Conservation (phyloP, 2,113 vertebrate species). For the Danionella cerebrum region DNA sequence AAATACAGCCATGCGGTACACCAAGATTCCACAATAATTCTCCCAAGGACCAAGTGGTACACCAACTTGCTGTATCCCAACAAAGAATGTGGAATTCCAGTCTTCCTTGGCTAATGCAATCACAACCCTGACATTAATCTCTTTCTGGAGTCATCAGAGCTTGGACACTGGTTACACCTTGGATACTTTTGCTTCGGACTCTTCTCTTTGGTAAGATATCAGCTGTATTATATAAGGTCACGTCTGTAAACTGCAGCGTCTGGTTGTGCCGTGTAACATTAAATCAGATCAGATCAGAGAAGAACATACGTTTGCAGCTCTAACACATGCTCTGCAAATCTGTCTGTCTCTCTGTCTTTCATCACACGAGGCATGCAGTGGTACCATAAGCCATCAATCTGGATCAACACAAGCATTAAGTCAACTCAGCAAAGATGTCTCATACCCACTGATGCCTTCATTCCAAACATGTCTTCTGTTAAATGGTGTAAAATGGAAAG, state of each 20-base stretch:
- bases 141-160: too few species aligned
- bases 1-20: too few species aligned
- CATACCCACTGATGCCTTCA: background rate
- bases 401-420: background rate
- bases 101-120: too few species aligned
- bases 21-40: too few species aligned
- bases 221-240: background rate
- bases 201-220: background rate
- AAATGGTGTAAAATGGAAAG: background rate
- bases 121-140: too few species aligned
- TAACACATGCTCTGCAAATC: slow-evolving; percentile 20
- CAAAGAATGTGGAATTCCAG: too few species aligned
- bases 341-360: slow-evolving; percentile 4
- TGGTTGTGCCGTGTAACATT: background rate
- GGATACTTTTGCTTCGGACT: too few species aligned
- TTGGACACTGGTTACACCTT: too few species aligned
- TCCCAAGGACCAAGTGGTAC: too few species aligned
- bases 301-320: background rate
- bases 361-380: background rate
- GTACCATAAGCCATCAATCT: slow-evolving; percentile 18
- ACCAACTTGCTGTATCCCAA: too few species aligned
- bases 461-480: background rate
- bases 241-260: background rate
- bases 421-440: background rate
- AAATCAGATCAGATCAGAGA: background rate